phyloP scores from a whole-genome alignment of 2,113 vertebrate genomes.

The Stigmatopora nigra region DNA sequence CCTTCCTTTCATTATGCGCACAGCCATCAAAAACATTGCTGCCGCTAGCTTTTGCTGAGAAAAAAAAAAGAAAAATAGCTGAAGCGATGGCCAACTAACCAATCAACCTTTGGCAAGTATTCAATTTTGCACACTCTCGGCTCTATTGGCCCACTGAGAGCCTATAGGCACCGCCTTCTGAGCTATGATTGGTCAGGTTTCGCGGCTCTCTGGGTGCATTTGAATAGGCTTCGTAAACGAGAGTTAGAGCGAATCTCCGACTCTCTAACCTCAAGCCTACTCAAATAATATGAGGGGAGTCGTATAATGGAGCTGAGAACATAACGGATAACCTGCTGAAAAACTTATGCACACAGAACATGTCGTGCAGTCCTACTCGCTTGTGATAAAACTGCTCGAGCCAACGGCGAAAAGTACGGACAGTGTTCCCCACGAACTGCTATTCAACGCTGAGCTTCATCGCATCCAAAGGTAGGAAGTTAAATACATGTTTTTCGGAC shows the following conservation, averaged over 20 bases:
- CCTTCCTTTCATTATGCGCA: slow-evolving; percentile 43
- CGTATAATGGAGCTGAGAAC: slow-evolving; percentile 38
- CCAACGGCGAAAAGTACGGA: not conserved
- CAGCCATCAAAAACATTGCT: slow-evolving; percentile 43
- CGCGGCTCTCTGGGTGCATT: slow-evolving; percentile 60
- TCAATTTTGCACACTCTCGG: slow-evolving; percentile 35
- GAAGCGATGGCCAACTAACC: slow-evolving; percentile 36
- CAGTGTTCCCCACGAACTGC: not conserved
- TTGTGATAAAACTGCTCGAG: not conserved
- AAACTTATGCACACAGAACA: slow-evolving; percentile 6
- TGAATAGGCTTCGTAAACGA: slow-evolving; percentile 58
- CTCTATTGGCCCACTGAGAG: slow-evolving; percentile 43
- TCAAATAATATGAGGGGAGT: slow-evolving; percentile 20
- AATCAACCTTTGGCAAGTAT: slow-evolving; percentile 44
- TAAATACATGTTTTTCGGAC: not conserved
- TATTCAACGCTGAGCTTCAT: slow-evolving; percentile 12
- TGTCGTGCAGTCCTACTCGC: not conserved
- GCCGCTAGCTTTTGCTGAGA: slow-evolving; percentile 18
- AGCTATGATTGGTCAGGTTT: slow-evolving; percentile 50
- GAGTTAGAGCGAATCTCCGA: slow-evolving; percentile 8
- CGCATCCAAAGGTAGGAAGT: not conserved
- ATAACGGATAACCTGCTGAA: slow-evolving; percentile 16
- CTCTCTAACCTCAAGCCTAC: slow-evolving; percentile 18
- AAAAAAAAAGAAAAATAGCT: slow-evolving; percentile 1
- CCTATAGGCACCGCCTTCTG: slow-evolving; percentile 17